phyloP scores from a whole-genome alignment of 2,113 vertebrate genomes.

The Caloenas nicobarica region DNA sequence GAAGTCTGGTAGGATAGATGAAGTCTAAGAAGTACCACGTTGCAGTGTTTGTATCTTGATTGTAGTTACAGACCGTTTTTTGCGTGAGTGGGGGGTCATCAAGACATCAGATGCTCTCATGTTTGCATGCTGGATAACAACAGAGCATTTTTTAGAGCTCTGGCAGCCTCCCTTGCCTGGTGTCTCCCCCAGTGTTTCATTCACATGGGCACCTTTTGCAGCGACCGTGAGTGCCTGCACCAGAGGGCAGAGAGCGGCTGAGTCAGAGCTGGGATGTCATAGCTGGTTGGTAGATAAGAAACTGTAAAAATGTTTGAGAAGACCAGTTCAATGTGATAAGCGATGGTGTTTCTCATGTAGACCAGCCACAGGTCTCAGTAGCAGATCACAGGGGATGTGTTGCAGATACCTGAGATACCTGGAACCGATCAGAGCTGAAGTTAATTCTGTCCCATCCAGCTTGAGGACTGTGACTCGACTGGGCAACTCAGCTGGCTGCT shows the following conservation, averaged over 20 bases:
- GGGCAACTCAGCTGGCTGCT: background rate
- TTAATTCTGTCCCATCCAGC: background rate
- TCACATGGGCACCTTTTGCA: background rate
- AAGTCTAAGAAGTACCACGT: background rate
- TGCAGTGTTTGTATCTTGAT: background rate
- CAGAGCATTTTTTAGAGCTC: background rate
- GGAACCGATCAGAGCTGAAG: background rate
- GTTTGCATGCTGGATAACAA: background rate
- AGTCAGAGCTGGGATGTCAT: background rate
- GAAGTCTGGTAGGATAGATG: background rate
- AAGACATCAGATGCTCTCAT: background rate
- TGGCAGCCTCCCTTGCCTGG: background rate
- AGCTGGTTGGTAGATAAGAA: background rate
- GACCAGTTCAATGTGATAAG: background rate
- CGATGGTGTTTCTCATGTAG: background rate
- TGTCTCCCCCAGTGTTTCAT: background rate
- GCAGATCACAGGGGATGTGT: background rate
- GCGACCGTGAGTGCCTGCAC: background rate
- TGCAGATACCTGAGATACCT: background rate
- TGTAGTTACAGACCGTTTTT: background rate
- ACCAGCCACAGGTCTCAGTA: accelerated
- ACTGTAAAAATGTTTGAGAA: background rate
- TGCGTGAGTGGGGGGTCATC: background rate
- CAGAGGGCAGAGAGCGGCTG: background rate
- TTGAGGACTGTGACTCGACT: background rate